Base-by-base conservation (phyloP, 2,113 vertebrate genomes). In the Menidia beryllina region DNA sequence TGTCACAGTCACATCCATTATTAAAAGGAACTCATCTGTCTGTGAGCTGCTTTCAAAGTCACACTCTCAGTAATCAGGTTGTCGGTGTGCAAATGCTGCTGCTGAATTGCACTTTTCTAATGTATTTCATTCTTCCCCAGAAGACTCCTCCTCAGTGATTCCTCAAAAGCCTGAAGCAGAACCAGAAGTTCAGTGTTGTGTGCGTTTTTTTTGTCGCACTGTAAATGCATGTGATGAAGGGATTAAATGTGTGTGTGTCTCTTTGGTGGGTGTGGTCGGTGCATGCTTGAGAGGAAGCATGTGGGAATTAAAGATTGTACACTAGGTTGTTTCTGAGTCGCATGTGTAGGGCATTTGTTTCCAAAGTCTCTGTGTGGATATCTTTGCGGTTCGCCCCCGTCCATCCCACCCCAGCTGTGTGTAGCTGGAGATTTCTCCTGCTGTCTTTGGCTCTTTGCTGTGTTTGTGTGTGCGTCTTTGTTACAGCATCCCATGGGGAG, bases 241-340 rank as follows among this genome's bases (percentile, higher is more conserved):
- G 72, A 68, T 75, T 77, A 71, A 71, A 34, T 34, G 30, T 5
- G 20, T 64, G 59, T 41, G 57, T 30, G 74, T 70, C 69, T 67
- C 41, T 69, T 69, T 15, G 45, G 73, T 80, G 86, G 87, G 87
- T 82, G 88, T 75, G 77, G 77, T 57, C 49, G 36, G 59, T 85
- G 66, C 64, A 62, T 12, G 58, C 78, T 75, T 56, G 51, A 83
- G 63, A 75, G 57, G 61, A 84, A 54, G 68, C 83, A 75, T 86
- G 86, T 87, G 73, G 81, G 71, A 51, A 58, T 1, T 50, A 51
- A 59, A 84, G 83, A 79, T 87, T 75, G 73, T 54, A 58, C 61
- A 65, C 49, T 20, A 20, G 26, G 30, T 56, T 75, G 56, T 73
- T 58, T 72, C 57, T 55, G 5, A 21, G 20, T 23, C 48, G 19